Evolutionary conservation across 2,888 invertebrate species (phyloP).

Genomic region (Drosophila colorata): DNA sequence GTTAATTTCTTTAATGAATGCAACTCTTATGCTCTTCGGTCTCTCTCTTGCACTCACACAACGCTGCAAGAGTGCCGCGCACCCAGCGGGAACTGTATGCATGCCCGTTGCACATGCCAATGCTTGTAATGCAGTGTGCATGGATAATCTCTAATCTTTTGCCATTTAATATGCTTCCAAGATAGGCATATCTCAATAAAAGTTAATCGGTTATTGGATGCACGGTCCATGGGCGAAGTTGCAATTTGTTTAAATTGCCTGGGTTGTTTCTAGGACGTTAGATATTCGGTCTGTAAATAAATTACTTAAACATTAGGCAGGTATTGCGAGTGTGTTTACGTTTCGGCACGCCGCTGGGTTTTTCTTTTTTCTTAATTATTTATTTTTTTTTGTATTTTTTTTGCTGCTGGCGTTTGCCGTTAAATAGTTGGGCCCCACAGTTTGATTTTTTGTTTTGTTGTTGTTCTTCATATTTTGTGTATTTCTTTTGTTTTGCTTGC

Average conservation of each 20-base stretch:
- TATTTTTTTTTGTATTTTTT: conserved; percentile 16
- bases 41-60: conserved; percentile 4
- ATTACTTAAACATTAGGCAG: conserved; percentile 3
- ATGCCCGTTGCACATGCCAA: neutral
- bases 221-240: too few species aligned
- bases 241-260: too few species aligned
- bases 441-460: conserved; percentile 19
- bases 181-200: conserved; percentile 11
- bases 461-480: conserved; percentile 17
- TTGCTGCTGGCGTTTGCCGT: conserved; percentile 36
- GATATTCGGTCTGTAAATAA: neutral
- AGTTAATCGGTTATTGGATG: conserved; percentile 4
- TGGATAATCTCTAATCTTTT: conserved; percentile 8
- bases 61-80: conserved; percentile 2
- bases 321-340: conserved; percentile 5
- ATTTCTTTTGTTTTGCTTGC: conserved; percentile 22
- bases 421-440: conserved; percentile 52
- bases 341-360: neutral
- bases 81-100: conserved; percentile 23
- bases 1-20: conserved; percentile 12
- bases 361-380: neutral
- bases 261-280: too few species aligned
- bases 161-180: conserved; percentile 9
- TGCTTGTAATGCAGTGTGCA: neutral
- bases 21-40: conserved; percentile 21